phyloP scores from a whole-genome alignment of 1,140 invertebrate genomes.

The Drosophila ohnishii region DNA sequence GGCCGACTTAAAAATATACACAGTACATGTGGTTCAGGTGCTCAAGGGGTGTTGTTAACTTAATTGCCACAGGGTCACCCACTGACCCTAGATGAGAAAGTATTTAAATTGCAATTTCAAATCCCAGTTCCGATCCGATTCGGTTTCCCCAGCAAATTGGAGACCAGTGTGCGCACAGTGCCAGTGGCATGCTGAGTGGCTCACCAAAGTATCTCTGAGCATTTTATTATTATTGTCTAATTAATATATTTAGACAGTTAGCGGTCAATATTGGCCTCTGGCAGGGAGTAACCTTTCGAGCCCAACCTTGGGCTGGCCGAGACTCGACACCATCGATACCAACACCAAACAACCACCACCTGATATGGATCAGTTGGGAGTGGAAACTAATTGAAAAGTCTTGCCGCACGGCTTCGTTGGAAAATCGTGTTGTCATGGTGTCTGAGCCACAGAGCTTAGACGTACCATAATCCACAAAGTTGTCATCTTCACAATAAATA shows the following conservation, averaged over 20 bases:
- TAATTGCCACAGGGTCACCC: slow-evolving; percentile 43
- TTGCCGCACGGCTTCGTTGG: slow-evolving; percentile 26
- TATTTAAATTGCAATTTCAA: slow-evolving; percentile 31
- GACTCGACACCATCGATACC: slow-evolving; percentile 20
- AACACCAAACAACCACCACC: slow-evolving; percentile 24
- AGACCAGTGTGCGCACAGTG: slow-evolving; percentile 41
- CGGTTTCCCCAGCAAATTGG: not conserved
- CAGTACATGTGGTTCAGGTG: slow-evolving; percentile 4
- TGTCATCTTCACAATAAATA: slow-evolving; percentile 34
- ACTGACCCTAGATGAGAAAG: slow-evolving; percentile 35
- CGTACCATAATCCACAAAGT: slow-evolving; percentile 14
- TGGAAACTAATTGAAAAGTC: slow-evolving; percentile 71
- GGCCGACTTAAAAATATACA: not conserved
- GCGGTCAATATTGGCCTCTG: slow-evolving; percentile 60
- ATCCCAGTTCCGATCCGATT: slow-evolving; percentile 11
- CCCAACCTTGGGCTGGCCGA: slow-evolving; percentile 54
- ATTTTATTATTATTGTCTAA: slow-evolving; percentile 69
- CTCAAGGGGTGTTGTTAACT: slow-evolving; percentile 20
- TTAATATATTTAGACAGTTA: slow-evolving; percentile 77
- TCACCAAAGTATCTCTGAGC: slow-evolving; percentile 22
- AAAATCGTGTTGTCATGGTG: slow-evolving; percentile 38
- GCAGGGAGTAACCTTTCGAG: slow-evolving; percentile 63
- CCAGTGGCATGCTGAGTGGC: slow-evolving; percentile 6
- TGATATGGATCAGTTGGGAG: slow-evolving; percentile 73
- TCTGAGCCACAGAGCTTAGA: slow-evolving; percentile 9